A percentile compares a stretch with the other conserved stretches of the same genome.
Evolutionary conservation across 2,797 vertebrate genomes (phyloP).

Genomic region (Cuniculus paca): DNA sequence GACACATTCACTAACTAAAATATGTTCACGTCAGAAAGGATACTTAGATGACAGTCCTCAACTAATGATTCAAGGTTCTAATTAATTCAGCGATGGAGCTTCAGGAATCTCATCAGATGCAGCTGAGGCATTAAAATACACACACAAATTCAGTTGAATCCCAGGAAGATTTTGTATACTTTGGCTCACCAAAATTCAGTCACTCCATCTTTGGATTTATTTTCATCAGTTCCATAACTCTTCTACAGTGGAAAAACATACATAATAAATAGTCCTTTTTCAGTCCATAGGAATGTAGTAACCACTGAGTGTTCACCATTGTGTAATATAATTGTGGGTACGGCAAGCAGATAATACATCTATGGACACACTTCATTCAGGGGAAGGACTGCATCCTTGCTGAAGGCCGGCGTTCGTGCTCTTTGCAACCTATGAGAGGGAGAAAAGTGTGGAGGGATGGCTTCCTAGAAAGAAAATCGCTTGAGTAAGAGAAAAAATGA

Average conservation of each 20-base stretch:
- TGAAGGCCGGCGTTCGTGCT: neutral
- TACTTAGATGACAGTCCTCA: neutral
- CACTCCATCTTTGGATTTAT: neutral
- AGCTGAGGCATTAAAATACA: neutral
- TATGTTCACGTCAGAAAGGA: neutral
- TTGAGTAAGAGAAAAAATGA: neutral
- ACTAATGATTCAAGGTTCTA: neutral
- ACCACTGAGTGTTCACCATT: neutral
- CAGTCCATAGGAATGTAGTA: neutral
- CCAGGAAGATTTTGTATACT: neutral
- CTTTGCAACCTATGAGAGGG: neutral
- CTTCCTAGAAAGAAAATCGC: neutral
- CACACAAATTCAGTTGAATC: neutral
- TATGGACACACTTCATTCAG: neutral
- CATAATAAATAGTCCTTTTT: neutral
- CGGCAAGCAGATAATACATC: neutral
- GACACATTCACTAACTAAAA: neutral
- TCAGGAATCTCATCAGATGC: neutral
- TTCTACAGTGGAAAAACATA: neutral
- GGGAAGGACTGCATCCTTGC: neutral
- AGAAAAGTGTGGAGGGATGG: neutral
- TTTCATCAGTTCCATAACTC: neutral
- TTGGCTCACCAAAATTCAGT: neutral
- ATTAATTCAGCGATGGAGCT: neutral
- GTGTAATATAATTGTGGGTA: neutral